A percentile compares a stretch with the other conserved stretches of the same genome.
phyloP scores from a whole-genome alignment of 2,797 vertebrate species.

The Ptychadena robeensis region DNA sequence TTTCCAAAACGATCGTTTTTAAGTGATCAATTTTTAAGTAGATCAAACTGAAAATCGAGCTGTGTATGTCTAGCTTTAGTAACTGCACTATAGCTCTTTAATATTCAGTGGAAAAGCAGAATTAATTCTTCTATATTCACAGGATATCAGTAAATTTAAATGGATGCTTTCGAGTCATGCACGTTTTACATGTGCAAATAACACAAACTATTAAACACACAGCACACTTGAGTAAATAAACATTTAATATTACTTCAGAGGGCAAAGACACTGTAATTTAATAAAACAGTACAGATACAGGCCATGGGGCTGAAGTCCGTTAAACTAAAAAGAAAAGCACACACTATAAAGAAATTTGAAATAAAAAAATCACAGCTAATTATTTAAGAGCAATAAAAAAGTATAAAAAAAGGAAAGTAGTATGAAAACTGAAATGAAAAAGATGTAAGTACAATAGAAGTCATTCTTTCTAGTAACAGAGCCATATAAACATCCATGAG shows the following conservation, averaged over 20 bases:
- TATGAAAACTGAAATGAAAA: neutral
- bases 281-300: neutral
- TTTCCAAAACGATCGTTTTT: too few relatives aligned
- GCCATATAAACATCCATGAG: too few relatives aligned
- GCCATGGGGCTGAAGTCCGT: neutral
- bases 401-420: neutral
- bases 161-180: neutral
- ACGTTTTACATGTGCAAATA: neutral
- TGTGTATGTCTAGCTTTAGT: too few relatives aligned
- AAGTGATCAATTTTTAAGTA: too few relatives aligned
- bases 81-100: too few relatives aligned
- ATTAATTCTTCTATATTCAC: too few relatives aligned
- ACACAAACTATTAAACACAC: neutral
- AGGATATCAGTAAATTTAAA: neutral
- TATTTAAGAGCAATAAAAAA: neutral
- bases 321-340: neutral
- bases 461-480: neutral
- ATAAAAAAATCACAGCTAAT: neutral
- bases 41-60: too few relatives aligned
- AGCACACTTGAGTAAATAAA: constrained; percentile 5
- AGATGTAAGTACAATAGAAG: neutral
- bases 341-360: neutral
- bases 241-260: neutral
- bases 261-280: neutral
- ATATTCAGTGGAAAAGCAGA: too few relatives aligned